Base-by-base conservation (phyloP, 2,888 invertebrate species). In the Coenonympha glycerion region DNA sequence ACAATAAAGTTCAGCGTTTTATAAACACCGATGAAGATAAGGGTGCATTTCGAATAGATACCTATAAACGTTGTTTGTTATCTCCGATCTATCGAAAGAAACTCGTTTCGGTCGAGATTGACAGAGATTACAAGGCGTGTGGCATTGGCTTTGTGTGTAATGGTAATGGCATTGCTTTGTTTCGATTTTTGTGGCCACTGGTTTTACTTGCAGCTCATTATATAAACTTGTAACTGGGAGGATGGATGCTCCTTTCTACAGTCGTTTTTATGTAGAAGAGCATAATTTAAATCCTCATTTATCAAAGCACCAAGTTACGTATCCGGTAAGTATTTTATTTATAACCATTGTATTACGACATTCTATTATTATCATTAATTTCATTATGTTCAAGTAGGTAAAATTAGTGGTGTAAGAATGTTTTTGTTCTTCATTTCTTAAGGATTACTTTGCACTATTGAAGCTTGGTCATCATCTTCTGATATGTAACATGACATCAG, bases 91-190 rank as follows among this genome's bases (percentile, higher is more conserved):
- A 31, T 42, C 21, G 28, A 18, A 28, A 16, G 42, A 13, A 42
- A 42, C 42, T 30, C 31, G 42, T 42, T 42, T 42, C 13, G 42
- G 28, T 19, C 19, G 21, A 42, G 42, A 42, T 42, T 42, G 42
- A 42, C 42, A 42, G 31, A 42, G 47, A 47, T 47, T 37, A 28
- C 28, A 16, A 18, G 47, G 37, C 47, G 47, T 37, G 37, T 46
- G 36, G 46, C 46, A 15, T 37, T 47, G 37, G 26, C 41, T 42
- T 30, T 42, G 42, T 42, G 21, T 19, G 19, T 30, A 34, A 30
- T 37, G 47, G 34, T 47, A 47, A 47, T 36, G 36, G 19, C 26
- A 47, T 36, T 46, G 34, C 34, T 36, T 37, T 47, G 47, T 47
- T 37, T 37, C 13, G 28, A 18, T 26, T 47, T 47, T 36, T 47